phyloP scores from a whole-genome alignment of 2,888 invertebrate genomes.

The Eupithecia inturbata region DNA sequence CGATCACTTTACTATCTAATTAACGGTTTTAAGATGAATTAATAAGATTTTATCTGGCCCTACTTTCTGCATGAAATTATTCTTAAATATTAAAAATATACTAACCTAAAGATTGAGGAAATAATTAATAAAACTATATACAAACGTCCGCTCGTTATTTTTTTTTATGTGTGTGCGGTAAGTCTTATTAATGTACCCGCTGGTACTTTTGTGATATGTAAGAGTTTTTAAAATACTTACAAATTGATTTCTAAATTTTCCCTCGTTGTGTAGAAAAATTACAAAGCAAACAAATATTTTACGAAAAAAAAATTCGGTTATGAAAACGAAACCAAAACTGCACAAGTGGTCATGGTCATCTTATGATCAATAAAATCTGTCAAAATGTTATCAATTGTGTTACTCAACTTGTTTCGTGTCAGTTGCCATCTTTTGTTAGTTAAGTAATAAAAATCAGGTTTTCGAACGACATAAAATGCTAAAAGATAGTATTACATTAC shows the following conservation, averaged over 20 bases:
- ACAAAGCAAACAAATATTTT: not conserved
- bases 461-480: conserved; percentile 3
- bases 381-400: conserved; percentile 8
- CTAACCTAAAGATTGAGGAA: conserved; percentile 39
- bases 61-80: conserved; percentile 35
- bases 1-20: conserved; percentile 21
- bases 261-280: not conserved
- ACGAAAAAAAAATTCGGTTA: not conserved
- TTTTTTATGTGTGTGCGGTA: not conserved
- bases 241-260: not conserved
- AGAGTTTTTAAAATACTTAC: not conserved
- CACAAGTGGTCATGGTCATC: not conserved
- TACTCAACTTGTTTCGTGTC: not conserved
- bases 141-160: conserved; percentile 39
- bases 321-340: not conserved
- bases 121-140: conserved; percentile 36
- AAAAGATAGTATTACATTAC: conserved; percentile 5
- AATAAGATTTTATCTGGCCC: conserved; percentile 46
- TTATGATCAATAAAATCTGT: conserved; percentile 2
- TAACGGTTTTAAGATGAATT: conserved; percentile 22
- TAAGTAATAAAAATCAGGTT: conserved; percentile 3
- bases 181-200: not conserved
- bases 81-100: conserved; percentile 35
- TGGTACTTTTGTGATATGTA: not conserved
- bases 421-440: conserved; percentile 8